Evolutionary conservation across 2,888 invertebrate species (phyloP).

Genomic region (Tipula helvola): DNA sequence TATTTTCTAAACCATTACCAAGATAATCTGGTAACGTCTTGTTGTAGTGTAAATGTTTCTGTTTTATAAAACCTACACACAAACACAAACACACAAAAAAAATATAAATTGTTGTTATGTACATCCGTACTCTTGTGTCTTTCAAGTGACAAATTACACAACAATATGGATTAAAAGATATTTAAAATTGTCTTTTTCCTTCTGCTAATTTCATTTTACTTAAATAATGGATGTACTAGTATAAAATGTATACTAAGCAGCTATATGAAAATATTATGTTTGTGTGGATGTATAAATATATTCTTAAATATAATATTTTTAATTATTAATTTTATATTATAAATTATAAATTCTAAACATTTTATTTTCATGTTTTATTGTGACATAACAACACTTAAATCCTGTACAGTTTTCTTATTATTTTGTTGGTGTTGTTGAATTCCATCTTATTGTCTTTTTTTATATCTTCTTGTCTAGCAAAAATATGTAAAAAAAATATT

Average conservation of each 20-base stretch:
- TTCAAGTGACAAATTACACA: neutral
- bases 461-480: neutral
- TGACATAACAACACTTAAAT: slow-evolving; percentile 4
- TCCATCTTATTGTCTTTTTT: neutral
- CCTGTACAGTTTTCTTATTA: neutral
- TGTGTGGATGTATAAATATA: neutral
- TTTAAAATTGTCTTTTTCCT: neutral
- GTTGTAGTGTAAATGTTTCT: too few species aligned
- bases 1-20: too few species aligned
- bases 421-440: neutral
- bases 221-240: neutral
- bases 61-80: too few species aligned
- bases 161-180: neutral
- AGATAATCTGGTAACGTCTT: too few species aligned
- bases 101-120: neutral
- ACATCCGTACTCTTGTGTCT: neutral
- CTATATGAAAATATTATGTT: neutral
- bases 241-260: neutral
- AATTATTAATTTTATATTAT: neutral
- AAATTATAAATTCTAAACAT: neutral
- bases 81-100: neutral
- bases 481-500: neutral
- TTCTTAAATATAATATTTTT: neutral
- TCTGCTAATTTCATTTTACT: neutral
- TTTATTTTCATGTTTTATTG: neutral